Conservation (phyloP, 2,797 vertebrate genomes). For the Rhodeus uyekii region DNA sequence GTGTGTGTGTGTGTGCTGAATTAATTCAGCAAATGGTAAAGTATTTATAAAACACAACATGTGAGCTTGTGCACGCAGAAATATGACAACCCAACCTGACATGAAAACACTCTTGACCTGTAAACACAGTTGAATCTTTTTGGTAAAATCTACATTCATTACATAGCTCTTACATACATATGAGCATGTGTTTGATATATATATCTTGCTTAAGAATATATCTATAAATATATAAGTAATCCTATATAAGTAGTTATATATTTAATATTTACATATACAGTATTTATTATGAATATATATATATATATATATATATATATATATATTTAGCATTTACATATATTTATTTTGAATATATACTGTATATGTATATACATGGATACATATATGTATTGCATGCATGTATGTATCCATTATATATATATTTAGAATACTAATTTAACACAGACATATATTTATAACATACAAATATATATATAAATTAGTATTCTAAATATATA, state of each 20-base stretch:
- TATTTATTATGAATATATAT: too few relatives aligned
- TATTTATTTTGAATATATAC: too few relatives aligned
- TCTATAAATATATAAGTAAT: too few relatives aligned
- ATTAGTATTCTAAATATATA: neutral
- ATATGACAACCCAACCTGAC: neutral
- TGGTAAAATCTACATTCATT: neutral
- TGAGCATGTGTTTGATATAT: too few relatives aligned
- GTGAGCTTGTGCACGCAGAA: neutral
- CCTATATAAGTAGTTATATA: too few relatives aligned
- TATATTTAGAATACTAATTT: neutral
- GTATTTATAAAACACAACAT: neutral
- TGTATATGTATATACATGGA: neutral
- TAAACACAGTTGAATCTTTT: neutral
- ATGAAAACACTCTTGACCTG: neutral
- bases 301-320: too few relatives aligned
- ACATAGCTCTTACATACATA: too few relatives aligned
- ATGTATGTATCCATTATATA: neutral
- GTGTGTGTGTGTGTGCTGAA: constrained; percentile 36
- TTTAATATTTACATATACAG: too few relatives aligned
- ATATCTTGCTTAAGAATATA: too few relatives aligned
- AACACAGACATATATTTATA: neutral
- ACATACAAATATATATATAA: neutral
- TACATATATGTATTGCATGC: neutral
- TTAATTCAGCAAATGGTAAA: constrained; percentile 1
- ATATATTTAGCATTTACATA: too few relatives aligned